phyloP scores from a whole-genome alignment of 2,888 invertebrate species.

The Dryomyza anilis region DNA sequence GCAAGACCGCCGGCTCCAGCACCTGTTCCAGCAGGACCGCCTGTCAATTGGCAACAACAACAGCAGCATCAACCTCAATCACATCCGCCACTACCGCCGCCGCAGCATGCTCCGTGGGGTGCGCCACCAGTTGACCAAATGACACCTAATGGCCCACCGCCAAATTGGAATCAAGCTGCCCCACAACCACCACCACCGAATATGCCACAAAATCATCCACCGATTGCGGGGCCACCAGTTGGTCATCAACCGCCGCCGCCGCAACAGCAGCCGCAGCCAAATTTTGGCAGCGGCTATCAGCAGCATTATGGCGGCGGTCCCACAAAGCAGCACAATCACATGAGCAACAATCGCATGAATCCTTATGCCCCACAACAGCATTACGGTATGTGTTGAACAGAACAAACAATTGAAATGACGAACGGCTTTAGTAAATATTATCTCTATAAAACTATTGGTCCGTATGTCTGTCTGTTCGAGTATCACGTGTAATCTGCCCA shows the following conservation, averaged over 20 bases:
- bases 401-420: too few species aligned
- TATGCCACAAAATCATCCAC: slow-evolving; percentile 34
- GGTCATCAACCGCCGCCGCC: slow-evolving; percentile 27
- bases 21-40: slow-evolving; percentile 37
- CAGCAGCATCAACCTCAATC: too few species aligned
- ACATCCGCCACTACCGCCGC: slow-evolving; percentile 39
- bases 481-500: too few species aligned
- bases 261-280: slow-evolving; percentile 41
- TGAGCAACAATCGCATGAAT: slow-evolving; percentile 74
- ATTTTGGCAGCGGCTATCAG: slow-evolving; percentile 73
- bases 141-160: slow-evolving; percentile 20
- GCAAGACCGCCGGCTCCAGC: slow-evolving; percentile 42
- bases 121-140: slow-evolving; percentile 38
- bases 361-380: slow-evolving; percentile 61
- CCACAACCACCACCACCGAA: too few species aligned
- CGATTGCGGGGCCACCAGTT: slow-evolving; percentile 33
- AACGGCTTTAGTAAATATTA: too few species aligned
- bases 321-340: slow-evolving; percentile 69
- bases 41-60: slow-evolving; percentile 35
- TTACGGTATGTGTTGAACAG: slow-evolving; percentile 42
- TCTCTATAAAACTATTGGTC: too few species aligned
- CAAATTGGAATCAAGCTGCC: slow-evolving; percentile 45
- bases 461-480: too few species aligned
- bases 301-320: slow-evolving; percentile 85
- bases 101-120: slow-evolving; percentile 6